Base-by-base conservation (phyloP, 2,797 vertebrate species). In the Acanthopagrus latus region DNA sequence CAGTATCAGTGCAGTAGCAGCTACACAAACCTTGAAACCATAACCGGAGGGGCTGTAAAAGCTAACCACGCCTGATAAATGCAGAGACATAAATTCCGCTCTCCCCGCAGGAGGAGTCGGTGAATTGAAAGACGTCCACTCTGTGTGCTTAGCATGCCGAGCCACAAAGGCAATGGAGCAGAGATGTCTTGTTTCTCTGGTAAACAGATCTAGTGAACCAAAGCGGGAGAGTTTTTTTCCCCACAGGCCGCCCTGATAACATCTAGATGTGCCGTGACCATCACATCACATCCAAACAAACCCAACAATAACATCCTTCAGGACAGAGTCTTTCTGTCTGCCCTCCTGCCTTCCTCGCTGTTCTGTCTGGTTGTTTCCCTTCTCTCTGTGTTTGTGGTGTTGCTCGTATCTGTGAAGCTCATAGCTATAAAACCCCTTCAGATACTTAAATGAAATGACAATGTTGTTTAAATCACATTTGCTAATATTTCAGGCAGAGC, bases 121-220 rank as follows among this genome's bases (percentile, higher is more conserved):
- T 78, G 82, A 89, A 82, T 82, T 87, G 88, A 90, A 85, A 82
- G 82, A 86, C 59, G 60, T 88, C 76, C 81, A 74, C 82, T 89
- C 81, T 71, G 80, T 85, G 89, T 57, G 76, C 87, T 82, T 88
- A 85, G 84, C 83, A 86, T 86, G 89, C 83, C 59, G 85, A 91
- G 84, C 81, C 89, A 85, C 78, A 85, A 79, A 91, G 51, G 78
- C 90, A 89, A 64, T 66, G 44, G 72, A 88, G 89, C 86, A 44
- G 76, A 80, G 83, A 86, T 68, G 87, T 90, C 88, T 90, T 90
- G 83, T 88, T 89, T 90, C 84, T 79, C 85, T 87, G 86, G 86
- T 93, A 90, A 93, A 92, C 88, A 90, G 81, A 89, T 89, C 89
- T 85, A 82, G 86, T 89, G 86, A 91, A 91, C 85, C 90, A 91